A percentile compares a stretch with the other conserved stretches of the same genome.
Evolutionary conservation across 2,113 vertebrate genomes (phyloP).

Genomic region (Malaclemys terrapin): DNA sequence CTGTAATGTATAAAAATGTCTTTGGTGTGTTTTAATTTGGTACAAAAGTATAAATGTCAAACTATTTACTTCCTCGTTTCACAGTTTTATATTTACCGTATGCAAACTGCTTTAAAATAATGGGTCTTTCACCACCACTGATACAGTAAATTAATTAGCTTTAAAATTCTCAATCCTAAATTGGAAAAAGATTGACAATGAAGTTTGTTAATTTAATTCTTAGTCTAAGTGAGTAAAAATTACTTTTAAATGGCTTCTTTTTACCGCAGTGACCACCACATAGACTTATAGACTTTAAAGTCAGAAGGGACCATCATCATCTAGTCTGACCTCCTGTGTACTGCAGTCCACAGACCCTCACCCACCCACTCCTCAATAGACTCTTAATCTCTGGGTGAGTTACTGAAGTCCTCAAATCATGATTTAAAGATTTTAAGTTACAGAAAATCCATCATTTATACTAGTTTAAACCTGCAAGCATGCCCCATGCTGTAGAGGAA

Average conservation of each 20-base stretch:
- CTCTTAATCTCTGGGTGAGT: neutral
- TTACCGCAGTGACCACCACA: neutral
- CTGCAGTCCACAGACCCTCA: neutral
- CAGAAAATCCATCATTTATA: neutral
- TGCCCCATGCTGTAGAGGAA: neutral
- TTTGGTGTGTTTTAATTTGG: neutral
- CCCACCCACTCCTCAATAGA: neutral
- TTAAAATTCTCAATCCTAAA: neutral
- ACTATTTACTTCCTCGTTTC: conserved; percentile 1
- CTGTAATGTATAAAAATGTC: neutral
- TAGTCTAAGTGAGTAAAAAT: neutral
- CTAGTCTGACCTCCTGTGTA: neutral
- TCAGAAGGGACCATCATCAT: too few species aligned
- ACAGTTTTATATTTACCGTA: conserved; percentile 17
- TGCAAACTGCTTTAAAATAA: conserved; percentile 7
- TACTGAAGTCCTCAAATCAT: neutral
- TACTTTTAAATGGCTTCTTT: conserved; percentile 26
- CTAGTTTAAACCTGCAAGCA: neutral
- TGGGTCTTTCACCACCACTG: neutral
- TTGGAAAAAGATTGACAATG: neutral
- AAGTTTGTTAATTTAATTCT: conserved; percentile 29
- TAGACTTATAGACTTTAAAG: neutral
- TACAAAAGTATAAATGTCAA: neutral
- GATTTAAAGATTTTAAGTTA: neutral
- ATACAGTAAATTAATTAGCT: neutral